Conservation (phyloP, 2,797 vertebrate species). For the Malacoctenus gilli region DNA sequence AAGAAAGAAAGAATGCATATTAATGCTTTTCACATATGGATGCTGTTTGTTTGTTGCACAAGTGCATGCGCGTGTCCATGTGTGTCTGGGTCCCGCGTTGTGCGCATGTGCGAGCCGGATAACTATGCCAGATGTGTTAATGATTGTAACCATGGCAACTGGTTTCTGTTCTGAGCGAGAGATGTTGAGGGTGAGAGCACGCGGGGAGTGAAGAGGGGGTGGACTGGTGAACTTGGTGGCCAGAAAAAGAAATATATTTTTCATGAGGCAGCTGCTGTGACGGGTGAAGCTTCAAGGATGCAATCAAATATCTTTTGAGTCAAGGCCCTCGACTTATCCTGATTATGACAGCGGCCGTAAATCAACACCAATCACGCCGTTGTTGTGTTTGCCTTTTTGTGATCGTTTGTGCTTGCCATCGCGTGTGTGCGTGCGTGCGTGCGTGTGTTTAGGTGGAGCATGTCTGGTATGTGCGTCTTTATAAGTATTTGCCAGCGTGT, state of each 20-base stretch:
- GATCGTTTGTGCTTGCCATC: slow-evolving; percentile 22
- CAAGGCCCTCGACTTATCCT: slow-evolving; percentile 60
- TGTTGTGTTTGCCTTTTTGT: slow-evolving; percentile 26
- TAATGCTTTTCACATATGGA: slow-evolving; percentile 35
- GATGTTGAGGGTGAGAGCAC: slow-evolving; percentile 62
- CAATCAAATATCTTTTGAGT: slow-evolving; percentile 67
- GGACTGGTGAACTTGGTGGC: slow-evolving; percentile 69
- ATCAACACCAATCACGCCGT: slow-evolving; percentile 51
- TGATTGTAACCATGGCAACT: slow-evolving; percentile 84
- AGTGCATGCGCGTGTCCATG: not conserved
- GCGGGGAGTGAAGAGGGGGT: slow-evolving; percentile 45
- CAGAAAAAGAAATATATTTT: slow-evolving; percentile 78
- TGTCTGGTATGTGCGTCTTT: slow-evolving; percentile 13
- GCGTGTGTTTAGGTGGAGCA: not conserved
- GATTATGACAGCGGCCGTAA: slow-evolving; percentile 48
- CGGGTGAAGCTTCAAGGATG: slow-evolving; percentile 68
- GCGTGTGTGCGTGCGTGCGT: slow-evolving; percentile 15
- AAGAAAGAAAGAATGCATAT: slow-evolving; percentile 48
- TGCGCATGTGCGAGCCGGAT: slow-evolving; percentile 49
- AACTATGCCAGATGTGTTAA: slow-evolving; percentile 83
- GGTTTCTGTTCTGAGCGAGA: slow-evolving; percentile 63
- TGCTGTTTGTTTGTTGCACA: slow-evolving; percentile 29
- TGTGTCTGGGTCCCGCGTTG: slow-evolving; percentile 6
- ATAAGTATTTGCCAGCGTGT: slow-evolving; percentile 25
- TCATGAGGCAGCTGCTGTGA: slow-evolving; percentile 74